Evolutionary conservation across 1,140 invertebrate genomes (phyloP).

Genomic region (Harpegnathos saltator): DNA sequence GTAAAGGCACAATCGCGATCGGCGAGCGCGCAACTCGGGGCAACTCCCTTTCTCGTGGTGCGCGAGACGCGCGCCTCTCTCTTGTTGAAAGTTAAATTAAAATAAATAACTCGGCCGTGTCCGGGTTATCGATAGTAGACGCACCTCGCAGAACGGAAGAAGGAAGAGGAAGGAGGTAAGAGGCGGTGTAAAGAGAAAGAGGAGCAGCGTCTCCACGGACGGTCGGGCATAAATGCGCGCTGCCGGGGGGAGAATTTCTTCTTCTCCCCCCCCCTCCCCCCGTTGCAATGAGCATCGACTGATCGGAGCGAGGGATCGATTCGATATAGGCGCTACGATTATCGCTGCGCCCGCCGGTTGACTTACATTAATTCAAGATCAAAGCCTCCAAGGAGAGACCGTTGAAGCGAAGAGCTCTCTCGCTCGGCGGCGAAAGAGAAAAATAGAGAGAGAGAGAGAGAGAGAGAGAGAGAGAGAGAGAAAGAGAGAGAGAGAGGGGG

Average conservation of each 20-base stretch:
- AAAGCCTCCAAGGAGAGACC: constrained; percentile 54
- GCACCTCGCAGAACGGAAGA: not conserved
- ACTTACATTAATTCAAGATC: constrained; percentile 66
- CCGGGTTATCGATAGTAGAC: constrained; percentile 16
- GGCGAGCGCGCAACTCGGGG: constrained; percentile 8
- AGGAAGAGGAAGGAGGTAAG: not conserved
- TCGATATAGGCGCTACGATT: constrained; percentile 48
- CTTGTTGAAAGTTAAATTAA: not conserved
- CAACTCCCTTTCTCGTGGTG: not conserved
- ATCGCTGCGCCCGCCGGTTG: constrained; percentile 27
- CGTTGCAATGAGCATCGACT: constrained; percentile 32
- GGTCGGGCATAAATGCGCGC: constrained; percentile 17
- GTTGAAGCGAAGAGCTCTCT: not conserved
- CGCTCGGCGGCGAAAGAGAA: not conserved
- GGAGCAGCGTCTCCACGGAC: not conserved
- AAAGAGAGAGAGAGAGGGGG: not conserved
- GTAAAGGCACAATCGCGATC: constrained; percentile 22
- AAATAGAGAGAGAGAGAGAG: not conserved
- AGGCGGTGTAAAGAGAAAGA: constrained; percentile 1
- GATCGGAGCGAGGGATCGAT: constrained; percentile 27
- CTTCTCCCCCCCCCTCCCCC: not conserved
- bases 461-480: not conserved
- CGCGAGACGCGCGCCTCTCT: not conserved
- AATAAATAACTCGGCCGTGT: constrained; percentile 49
- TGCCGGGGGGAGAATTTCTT: constrained; percentile 15